These are phyloP conservation scores for Acrobasis repandana DNA, from an alignment of 2,888 invertebrate species.

Conservation along the genomic window DNA sequence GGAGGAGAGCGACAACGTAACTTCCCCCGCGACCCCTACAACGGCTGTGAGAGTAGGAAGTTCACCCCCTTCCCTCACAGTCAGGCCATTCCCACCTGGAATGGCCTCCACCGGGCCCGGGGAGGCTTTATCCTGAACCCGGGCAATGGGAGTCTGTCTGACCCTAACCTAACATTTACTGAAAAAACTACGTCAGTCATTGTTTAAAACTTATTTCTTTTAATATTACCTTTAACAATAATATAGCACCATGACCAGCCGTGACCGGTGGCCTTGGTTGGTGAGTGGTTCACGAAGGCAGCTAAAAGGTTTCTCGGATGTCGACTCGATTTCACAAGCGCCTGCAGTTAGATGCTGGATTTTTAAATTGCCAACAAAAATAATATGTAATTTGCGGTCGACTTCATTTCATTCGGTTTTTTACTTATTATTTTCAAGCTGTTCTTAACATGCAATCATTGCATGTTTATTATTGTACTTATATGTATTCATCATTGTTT, in stretches of 20 bases:
- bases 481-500: not conserved
- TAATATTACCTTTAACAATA: not conserved
- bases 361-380: slow-evolving; percentile 35
- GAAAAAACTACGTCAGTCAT: too few species aligned
- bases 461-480: not conserved
- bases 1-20: too few species aligned
- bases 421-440: not conserved
- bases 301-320: slow-evolving; percentile 55
- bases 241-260: slow-evolving; percentile 71
- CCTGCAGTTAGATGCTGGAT: slow-evolving; percentile 42
- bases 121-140: too few species aligned
- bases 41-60: too few species aligned
- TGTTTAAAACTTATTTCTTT: too few species aligned
- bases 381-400: slow-evolving; percentile 30
- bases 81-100: too few species aligned
- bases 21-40: too few species aligned
- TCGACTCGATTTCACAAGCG: slow-evolving; percentile 53
- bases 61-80: too few species aligned
- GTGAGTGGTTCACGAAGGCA: slow-evolving; percentile 68
- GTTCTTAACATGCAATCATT: not conserved
- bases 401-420: slow-evolving; percentile 11
- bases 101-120: too few species aligned
- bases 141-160: too few species aligned
- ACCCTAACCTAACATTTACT: too few species aligned
- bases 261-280: slow-evolving; percentile 71